Percentiles rank a stretch among this genome's conserved stretches.
These are phyloP conservation scores for Megamerina dolium DNA, from an alignment of 2,888 invertebrate genomes.

Conservation along the genomic window DNA sequence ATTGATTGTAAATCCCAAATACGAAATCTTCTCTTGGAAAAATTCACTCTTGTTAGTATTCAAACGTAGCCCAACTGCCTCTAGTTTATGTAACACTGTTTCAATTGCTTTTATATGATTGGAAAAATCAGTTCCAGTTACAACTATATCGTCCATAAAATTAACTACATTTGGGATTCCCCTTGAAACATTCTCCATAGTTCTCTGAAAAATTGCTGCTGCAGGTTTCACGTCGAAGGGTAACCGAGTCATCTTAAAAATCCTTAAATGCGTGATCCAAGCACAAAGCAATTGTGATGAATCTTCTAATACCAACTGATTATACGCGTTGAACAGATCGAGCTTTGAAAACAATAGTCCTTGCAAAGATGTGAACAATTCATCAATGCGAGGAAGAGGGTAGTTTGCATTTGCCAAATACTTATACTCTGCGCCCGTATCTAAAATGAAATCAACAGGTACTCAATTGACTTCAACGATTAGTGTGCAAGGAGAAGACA, in stretches of 20 bases:
- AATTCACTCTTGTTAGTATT: slow-evolving; percentile 9
- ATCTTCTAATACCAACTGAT: slow-evolving; percentile 35
- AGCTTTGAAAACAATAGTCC: slow-evolving; percentile 21
- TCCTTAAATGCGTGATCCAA: slow-evolving; percentile 24
- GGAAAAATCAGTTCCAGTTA: slow-evolving; percentile 5
- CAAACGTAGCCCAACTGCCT: slow-evolving; percentile 5
- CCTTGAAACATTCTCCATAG: slow-evolving; percentile 25
- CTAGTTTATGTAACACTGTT: slow-evolving; percentile 8
- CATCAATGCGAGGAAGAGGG: slow-evolving; percentile 2
- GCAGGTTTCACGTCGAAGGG: slow-evolving; percentile 38
- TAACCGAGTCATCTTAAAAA: slow-evolving; percentile 25
- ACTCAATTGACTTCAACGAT: neutral
- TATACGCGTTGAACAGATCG: slow-evolving; percentile 34
- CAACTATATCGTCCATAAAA: neutral
- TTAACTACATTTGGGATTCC: slow-evolving; percentile 1
- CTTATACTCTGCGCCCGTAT: neutral
- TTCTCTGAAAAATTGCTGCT: slow-evolving; percentile 35
- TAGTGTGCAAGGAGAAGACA: too few relatives aligned
- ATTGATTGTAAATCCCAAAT: slow-evolving; percentile 24
- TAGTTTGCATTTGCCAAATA: slow-evolving; percentile 6
- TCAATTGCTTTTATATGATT: slow-evolving; percentile 9
- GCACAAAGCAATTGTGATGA: slow-evolving; percentile 24
- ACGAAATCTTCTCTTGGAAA: slow-evolving; percentile 21
- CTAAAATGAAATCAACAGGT: neutral
- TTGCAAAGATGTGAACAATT: slow-evolving; percentile 4